Evolutionary conservation across 2,113 vertebrate species (phyloP), one percentile per base, ranked within the genome.

Genomic region (Semicossyphus pulcher): DNA sequence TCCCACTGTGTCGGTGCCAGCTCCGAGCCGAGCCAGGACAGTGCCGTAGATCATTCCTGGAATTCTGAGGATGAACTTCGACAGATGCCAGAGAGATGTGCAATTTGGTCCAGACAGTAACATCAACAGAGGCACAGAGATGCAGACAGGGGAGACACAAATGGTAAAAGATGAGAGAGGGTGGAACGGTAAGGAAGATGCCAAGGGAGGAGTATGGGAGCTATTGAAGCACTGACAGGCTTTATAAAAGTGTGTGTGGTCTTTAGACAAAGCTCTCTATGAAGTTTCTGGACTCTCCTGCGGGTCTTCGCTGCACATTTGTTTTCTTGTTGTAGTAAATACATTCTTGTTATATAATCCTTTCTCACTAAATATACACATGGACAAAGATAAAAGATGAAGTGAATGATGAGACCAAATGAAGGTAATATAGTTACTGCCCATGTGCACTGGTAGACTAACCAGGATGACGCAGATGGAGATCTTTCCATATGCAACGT

Each of bases 41-140:
- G 36, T 28, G 53, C 65, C 66, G 39, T 74, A 66, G 85, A 85
- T 87, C 73, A 82, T 82, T 72, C 72, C 51, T 69, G 81, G 72
- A 73, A 85, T 80, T 81, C 74, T 83, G 58, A 76, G 51, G 39
- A 81, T 72, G 58, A 78, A 59, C 76, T 36, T 62, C 45, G 65
- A 20, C 63, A 81, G 28, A 71, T 65, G 74, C 66, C 83, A 74
- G 54, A 54, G 34, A 80, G 63, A 77, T 80, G 73, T 62, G 47
- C 58, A 72, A 68, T 12, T 1, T 34, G 47, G 63, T 44, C 52
- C 48, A 88, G 82, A 83, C 68, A 68, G 18, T 74, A 88, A 69
- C 58, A 84, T 63, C 70, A 85, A 84, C 73, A 81, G 60, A 52
- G 61, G 29, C 60, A 64, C 31, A 0, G 5, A 81, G 47, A 78